Conservation (phyloP, 1,140 invertebrate species). For the Dendroctonus ponderosae region DNA sequence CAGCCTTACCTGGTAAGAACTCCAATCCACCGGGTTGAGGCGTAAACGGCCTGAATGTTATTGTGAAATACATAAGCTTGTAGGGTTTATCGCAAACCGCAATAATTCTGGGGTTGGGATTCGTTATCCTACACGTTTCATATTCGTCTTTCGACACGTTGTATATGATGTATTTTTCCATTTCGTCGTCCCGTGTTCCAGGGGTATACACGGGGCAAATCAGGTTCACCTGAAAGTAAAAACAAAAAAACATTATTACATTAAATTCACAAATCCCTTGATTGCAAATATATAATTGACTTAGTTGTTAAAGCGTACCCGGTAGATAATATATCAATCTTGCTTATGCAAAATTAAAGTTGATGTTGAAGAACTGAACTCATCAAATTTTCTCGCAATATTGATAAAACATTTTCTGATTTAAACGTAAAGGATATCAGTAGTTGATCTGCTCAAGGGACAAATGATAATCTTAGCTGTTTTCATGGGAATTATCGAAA, state of each 20-base stretch:
- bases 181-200: conserved; percentile 81
- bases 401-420: too few relatives aligned
- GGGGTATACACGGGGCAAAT: conserved; percentile 90
- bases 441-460: too few relatives aligned
- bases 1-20: conserved; percentile 67
- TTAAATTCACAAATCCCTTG: too few relatives aligned
- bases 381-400: too few relatives aligned
- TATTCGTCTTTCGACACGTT: conserved; percentile 96
- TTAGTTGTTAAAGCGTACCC: too few relatives aligned
- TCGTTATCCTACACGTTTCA: conserved; percentile 92
- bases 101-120: conserved; percentile 88
- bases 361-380: too few relatives aligned
- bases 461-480: too few relatives aligned
- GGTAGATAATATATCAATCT: too few relatives aligned
- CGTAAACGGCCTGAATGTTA: conserved; percentile 93
- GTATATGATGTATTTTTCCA: conserved; percentile 93
- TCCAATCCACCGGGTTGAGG: conserved; percentile 92
- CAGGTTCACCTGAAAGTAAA: conserved; percentile 73
- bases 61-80: conserved; percentile 93
- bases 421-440: too few relatives aligned
- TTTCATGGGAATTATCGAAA: too few relatives aligned
- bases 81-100: conserved; percentile 94
- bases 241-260: background rate
- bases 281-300: too few relatives aligned
- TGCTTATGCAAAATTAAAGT: too few relatives aligned